Conservation (phyloP, 2,113 vertebrate species). For the Petrocephalus microphthalmus region DNA sequence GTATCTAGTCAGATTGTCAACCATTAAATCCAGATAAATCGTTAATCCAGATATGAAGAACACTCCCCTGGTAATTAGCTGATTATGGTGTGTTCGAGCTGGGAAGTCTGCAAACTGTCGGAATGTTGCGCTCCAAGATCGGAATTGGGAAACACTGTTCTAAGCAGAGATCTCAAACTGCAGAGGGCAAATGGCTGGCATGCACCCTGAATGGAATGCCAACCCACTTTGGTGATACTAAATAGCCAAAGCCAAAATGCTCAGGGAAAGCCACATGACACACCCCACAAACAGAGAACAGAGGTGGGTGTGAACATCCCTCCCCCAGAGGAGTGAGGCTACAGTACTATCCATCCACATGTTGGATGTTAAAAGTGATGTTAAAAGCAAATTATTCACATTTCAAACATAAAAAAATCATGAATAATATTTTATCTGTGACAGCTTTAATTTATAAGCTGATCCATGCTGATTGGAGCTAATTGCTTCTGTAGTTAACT, state of each 20-base stretch:
- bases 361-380: neutral
- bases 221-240: neutral
- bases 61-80: neutral
- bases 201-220: neutral
- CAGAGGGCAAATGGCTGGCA: neutral
- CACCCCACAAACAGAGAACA: neutral
- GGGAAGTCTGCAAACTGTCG: neutral
- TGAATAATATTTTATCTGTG: neutral
- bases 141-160: neutral
- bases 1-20: neutral
- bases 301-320: neutral
- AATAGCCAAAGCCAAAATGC: neutral
- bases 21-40: neutral
- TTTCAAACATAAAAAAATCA: neutral
- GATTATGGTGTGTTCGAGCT: neutral
- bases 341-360: neutral
- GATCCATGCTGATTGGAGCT: neutral
- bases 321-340: neutral
- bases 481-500: neutral
- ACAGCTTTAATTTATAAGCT: neutral
- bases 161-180: neutral
- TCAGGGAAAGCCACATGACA: neutral
- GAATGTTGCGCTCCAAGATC: neutral
- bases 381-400: neutral
- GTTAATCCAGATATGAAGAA: neutral